Conservation (phyloP, 1,140 invertebrate species). For the Drosophila aff. region DNA sequence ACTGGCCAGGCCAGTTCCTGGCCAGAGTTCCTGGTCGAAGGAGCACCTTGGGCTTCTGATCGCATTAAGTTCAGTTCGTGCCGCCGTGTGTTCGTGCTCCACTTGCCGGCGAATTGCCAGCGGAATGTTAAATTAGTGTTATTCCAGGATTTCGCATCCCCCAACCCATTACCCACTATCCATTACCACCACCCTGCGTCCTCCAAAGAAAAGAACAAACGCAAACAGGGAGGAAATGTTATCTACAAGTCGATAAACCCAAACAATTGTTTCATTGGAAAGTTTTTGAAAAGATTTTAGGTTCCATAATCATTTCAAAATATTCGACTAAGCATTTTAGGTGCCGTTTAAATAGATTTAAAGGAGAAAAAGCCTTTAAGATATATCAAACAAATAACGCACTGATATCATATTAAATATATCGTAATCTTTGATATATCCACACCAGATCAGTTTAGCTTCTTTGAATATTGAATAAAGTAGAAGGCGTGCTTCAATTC, state of each 20-base stretch:
- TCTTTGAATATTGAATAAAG: too few species aligned
- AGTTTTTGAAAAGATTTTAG: background rate
- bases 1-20: background rate
- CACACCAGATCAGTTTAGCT: too few species aligned
- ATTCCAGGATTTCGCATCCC: background rate
- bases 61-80: conserved; percentile 69
- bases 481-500: background rate
- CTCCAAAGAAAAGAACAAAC: conserved; percentile 3
- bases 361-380: too few species aligned
- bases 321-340: too few species aligned
- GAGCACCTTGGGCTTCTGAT: conserved; percentile 52
- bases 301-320: too few species aligned
- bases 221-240: conserved; percentile 17
- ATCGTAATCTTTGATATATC: too few species aligned
- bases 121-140: conserved; percentile 78
- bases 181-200: background rate
- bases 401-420: too few species aligned
- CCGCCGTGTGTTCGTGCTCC: conserved; percentile 64
- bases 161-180: background rate
- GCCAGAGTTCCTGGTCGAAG: conserved; percentile 14
- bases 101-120: conserved; percentile 60
- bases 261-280: background rate
- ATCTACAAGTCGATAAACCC: conserved; percentile 6
- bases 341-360: too few species aligned
- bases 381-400: too few species aligned